Base-by-base conservation (phyloP, 2,113 vertebrate species). In the Ochotona princeps region DNA sequence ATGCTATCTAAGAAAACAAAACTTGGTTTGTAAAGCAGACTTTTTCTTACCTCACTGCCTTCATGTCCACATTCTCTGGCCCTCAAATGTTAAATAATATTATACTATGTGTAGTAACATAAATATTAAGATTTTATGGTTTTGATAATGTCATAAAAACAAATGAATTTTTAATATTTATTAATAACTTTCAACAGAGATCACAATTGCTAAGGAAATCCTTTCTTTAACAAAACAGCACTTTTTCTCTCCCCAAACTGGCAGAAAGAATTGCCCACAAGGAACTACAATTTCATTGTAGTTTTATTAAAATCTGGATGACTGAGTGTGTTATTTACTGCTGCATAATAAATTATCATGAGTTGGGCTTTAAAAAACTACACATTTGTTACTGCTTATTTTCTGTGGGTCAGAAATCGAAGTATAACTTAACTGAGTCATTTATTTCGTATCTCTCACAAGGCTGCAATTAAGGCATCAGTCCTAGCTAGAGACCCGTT, bases 191-290 rank as follows among this genome's bases (percentile, higher is more conserved):
- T 88, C 57, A 63, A 44, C 7, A 79, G 85, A 74, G 26, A 1
- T 78, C 13, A 54, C 78, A 57, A 63, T 85, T 74, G 1, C 20
- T 78, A 90, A 89, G 25, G 23, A 60, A 85, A 83, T 74, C 30
- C 75, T 32, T 89, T 89, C 35, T 81, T 57, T 93, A 94, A 87
- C n/a, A 93, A 75, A 94, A 84, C 66, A 83, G 26, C 51, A 2
- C 54, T 18, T 73, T 87, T 91, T 89, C 70, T 57, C 69, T 10
- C 2, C 38, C 30, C 8, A 81, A 87, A 85, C 89, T 66, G 30
- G 57, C 17, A 83, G 79, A 88, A 88, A 25, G 6, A 92, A 69
- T 82, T 83, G 14, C 35, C 67, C 70, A 61, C 0, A 61, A 91
- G 30, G 87, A 95, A 90, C 11, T 38, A 44, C 60, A 74, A 3